Evolutionary conservation across 2,888 invertebrate genomes (phyloP).

Genomic region (Anoplius nigerrimus): DNA sequence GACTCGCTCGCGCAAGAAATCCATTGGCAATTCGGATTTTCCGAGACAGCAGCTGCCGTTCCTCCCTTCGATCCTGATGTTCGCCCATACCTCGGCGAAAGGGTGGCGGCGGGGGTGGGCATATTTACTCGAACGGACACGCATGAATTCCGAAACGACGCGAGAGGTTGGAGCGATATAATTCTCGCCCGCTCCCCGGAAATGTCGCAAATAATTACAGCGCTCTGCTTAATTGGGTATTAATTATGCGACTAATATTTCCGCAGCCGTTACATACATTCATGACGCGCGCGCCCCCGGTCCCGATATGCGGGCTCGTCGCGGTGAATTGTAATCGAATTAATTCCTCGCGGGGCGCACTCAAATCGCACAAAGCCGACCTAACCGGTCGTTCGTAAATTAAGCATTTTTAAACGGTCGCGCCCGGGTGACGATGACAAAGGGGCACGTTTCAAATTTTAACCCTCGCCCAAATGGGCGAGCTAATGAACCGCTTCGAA

Average conservation of each 20-base stretch:
- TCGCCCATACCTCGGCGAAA: background rate
- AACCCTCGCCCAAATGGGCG: too few species aligned
- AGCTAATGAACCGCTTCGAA: too few species aligned
- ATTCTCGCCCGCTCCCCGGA: background rate
- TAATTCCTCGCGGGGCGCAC: too few species aligned
- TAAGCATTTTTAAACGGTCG: too few species aligned
- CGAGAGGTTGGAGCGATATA: background rate
- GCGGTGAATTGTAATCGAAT: too few species aligned
- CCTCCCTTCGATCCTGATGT: background rate
- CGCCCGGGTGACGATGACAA: too few species aligned
- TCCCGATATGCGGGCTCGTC: too few species aligned
- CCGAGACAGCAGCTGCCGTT: background rate
- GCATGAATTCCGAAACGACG: conserved; percentile 2
- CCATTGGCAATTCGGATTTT: background rate
- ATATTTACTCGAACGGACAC: background rate
- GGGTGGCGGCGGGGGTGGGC: too few species aligned
- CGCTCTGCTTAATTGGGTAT: background rate
- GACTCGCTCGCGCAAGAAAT: background rate
- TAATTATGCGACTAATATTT: conserved; percentile 1
- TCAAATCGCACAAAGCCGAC: too few species aligned
- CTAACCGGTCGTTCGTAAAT: too few species aligned
- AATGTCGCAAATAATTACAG: conserved; percentile 4
- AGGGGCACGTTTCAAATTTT: too few species aligned
- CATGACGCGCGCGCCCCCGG: too few species aligned
- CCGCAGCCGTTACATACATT: background rate